Evolutionary conservation across 1,140 invertebrate species (phyloP), one percentile per base, ranked within the genome.

Genomic region (Tetranychus cinnabarinus): DNA sequence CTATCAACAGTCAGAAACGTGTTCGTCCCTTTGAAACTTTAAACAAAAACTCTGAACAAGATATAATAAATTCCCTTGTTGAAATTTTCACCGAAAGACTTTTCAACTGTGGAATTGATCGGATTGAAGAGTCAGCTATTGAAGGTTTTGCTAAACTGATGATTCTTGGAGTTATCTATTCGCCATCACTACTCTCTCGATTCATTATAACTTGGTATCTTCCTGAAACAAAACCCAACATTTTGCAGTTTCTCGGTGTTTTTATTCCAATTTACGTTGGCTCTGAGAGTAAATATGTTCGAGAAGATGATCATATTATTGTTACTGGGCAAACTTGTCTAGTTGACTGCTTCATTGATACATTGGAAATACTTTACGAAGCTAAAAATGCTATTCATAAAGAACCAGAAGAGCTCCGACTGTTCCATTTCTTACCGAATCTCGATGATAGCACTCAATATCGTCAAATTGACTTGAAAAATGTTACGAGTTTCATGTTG

Each of bases 91-190:
- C 42, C 34, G 10, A n/a, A 13, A 37, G 23, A 15, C 50, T 48
- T 12, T 46, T 61, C 2, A 23, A 8, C 3, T 37, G 5, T 7
- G 15, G 34, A 34, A n/a, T 45, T 6, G 31, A 45, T 15, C 8
- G 12, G 31, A 56, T 61, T 10, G 33, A 33, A 23, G 2, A 35
- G 5, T 33, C 15, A 31, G 35, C 52, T 0, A 35, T 34, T 23
- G 23, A 61, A 56, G 60, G 60, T 36, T 33, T 61, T 31, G 60
- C 60, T 1, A 61, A 61, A 56, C 36, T 61, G 31, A 33, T 61
- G 34, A 13, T 56, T n/a, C 46, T 61, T 7, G 60, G 60, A 37
- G 35, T 42, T 35, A 55, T 61, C 15, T 61, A 61, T 56, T 61
- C 60, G 1, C 52, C 60, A 33, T n/a, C 33, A 23, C 31, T 61